Conservation (phyloP, 2,888 invertebrate species). For the Tanytarsus gracilentus region DNA sequence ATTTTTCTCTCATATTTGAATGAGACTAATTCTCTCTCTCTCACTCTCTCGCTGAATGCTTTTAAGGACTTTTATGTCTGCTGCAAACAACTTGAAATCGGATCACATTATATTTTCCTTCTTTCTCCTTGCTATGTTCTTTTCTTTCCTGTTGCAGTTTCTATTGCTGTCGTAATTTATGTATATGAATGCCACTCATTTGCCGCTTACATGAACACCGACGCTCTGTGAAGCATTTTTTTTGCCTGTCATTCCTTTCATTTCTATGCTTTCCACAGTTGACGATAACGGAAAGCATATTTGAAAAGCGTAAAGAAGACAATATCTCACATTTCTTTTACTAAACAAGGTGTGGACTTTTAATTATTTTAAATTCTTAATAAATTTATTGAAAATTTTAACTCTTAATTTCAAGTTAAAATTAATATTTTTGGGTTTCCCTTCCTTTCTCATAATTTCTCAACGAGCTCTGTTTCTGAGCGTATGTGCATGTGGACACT, state of each 20-base stretch:
- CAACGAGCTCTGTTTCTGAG: neutral
- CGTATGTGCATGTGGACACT: conserved; percentile 8
- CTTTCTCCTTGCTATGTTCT: neutral
- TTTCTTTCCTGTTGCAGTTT: neutral
- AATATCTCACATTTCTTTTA: too few species aligned
- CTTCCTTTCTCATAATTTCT: neutral
- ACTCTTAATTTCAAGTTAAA: too few species aligned
- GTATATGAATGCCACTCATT: conserved; percentile 4
- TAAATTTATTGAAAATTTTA: too few species aligned
- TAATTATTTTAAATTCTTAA: too few species aligned
- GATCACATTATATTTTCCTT: neutral
- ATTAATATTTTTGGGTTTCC: neutral
- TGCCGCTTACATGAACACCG: neutral
- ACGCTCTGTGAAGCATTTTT: too few species aligned
- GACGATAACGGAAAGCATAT: too few species aligned
- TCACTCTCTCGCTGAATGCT: neutral
- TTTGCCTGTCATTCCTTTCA: too few species aligned
- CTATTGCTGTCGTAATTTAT: neutral
- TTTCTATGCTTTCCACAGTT: too few species aligned
- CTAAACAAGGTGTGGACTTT: too few species aligned
- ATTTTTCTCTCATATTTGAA: neutral
- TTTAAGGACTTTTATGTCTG: neutral
- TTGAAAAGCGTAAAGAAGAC: too few species aligned
- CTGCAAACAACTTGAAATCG: too few species aligned
- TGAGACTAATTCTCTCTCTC: too few species aligned